Percentiles rank a stretch among this genome's conserved stretches.
These are phyloP conservation scores for Eupithecia tripunctaria DNA, from an alignment of 2,888 invertebrate genomes.

Conservation along the genomic window DNA sequence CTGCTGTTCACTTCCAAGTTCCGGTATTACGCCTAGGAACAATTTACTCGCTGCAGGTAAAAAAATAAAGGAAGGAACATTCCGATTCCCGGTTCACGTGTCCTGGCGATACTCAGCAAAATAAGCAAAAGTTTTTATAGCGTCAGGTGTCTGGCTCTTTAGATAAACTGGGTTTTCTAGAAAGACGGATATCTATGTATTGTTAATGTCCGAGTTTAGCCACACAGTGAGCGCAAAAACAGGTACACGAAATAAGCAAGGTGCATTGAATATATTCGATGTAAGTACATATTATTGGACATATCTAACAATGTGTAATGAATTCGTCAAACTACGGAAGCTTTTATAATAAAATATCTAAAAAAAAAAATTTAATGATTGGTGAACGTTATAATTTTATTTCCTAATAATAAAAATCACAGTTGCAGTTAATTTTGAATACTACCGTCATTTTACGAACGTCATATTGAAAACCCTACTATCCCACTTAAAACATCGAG, in stretches of 20 bases:
- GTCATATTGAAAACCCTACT: not conserved
- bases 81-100: constrained; percentile 47
- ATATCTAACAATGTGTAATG: too few relatives aligned
- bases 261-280: too few relatives aligned
- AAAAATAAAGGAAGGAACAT: constrained; percentile 40
- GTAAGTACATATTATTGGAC: too few relatives aligned
- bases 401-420: not conserved
- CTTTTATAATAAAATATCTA: too few relatives aligned
- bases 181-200: not conserved
- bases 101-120: constrained; percentile 50
- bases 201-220: too few relatives aligned
- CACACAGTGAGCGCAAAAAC: too few relatives aligned
- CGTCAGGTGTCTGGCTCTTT: constrained; percentile 45
- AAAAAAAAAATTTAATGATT: too few relatives aligned
- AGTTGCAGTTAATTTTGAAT: not conserved
- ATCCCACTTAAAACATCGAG: not conserved
- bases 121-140: constrained; percentile 47
- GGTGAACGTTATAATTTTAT: too few relatives aligned
- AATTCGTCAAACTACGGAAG: too few relatives aligned
- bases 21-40: constrained; percentile 49
- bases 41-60: constrained; percentile 44
- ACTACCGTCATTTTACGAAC: not conserved
- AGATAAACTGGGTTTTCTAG: not conserved
- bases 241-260: too few relatives aligned
- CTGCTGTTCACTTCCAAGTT: constrained; percentile 28